Percentiles rank a stretch among this genome's conserved stretches.
Evolutionary conservation across 2,888 invertebrate genomes (phyloP).

Genomic region (Tinea trinotella): DNA sequence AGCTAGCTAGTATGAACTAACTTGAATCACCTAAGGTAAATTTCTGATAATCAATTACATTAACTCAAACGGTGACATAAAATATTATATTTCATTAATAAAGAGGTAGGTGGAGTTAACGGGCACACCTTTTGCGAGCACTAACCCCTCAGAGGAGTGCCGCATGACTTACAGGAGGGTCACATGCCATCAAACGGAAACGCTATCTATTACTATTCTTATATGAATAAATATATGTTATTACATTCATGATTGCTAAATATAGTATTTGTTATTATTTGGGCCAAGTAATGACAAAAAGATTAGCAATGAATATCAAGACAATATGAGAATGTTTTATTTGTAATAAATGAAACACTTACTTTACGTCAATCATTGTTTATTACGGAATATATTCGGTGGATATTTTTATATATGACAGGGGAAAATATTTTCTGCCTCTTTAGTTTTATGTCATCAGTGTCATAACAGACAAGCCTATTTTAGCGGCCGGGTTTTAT

Average conservation of each 20-base stretch:
- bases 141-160: not conserved
- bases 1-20: not conserved
- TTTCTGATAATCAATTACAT: not conserved
- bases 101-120: not conserved
- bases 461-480: not conserved
- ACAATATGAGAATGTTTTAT: no score
- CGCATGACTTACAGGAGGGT: not conserved
- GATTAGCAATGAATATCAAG: no score
- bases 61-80: not conserved
- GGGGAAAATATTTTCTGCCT: no score
- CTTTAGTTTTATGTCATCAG: no score
- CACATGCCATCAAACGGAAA: not conserved
- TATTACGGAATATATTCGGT: no score
- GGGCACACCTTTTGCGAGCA: not conserved
- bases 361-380: no score
- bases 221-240: no score
- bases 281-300: no score
- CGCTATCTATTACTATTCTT: not conserved
- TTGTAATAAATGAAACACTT: no score
- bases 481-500: not conserved
- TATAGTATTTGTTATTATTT: no score
- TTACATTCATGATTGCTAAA: no score
- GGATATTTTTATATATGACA: no score
- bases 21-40: not conserved
- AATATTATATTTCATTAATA: constrained; percentile 1